phyloP scores from a whole-genome alignment of 2,797 vertebrate species.

The Eulemur rubriventer region DNA sequence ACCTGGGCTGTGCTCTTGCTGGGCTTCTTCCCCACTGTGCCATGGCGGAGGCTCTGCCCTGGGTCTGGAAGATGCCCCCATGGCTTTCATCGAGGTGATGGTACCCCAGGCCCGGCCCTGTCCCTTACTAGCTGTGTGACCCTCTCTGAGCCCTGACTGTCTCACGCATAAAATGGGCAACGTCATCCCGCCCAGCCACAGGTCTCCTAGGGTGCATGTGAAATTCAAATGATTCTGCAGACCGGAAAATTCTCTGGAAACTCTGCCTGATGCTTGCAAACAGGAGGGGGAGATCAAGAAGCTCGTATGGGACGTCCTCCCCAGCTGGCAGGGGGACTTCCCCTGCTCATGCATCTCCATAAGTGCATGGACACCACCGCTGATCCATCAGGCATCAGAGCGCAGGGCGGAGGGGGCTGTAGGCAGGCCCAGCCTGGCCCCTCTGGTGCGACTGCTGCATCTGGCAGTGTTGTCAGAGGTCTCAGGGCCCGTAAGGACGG shows the following conservation, averaged over 20 bases:
- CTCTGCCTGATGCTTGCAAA: neutral
- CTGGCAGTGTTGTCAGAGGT: neutral
- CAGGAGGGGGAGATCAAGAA: neutral
- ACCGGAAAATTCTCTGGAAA: neutral
- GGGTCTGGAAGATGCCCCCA: neutral
- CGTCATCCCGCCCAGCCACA: neutral
- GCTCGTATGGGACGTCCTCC: accelerated
- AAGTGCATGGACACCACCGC: neutral
- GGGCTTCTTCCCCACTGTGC: neutral
- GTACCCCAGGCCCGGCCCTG: neutral
- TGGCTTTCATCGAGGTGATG: neutral
- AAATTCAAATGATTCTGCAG: neutral
- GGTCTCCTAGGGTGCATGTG: neutral
- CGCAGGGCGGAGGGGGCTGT: neutral
- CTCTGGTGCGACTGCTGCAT: neutral
- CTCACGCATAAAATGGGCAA: neutral
- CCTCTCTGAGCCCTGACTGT: neutral
- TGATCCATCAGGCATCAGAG: neutral
- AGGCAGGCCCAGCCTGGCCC: neutral
- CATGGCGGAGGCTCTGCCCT: accelerated
- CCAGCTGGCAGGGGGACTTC: accelerated
- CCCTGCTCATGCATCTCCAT: neutral
- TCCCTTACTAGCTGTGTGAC: neutral
- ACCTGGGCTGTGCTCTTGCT: neutral
- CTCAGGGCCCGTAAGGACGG: neutral